phyloP scores from a whole-genome alignment of 2,888 invertebrate species.

The Yponomeuta evonymella region DNA sequence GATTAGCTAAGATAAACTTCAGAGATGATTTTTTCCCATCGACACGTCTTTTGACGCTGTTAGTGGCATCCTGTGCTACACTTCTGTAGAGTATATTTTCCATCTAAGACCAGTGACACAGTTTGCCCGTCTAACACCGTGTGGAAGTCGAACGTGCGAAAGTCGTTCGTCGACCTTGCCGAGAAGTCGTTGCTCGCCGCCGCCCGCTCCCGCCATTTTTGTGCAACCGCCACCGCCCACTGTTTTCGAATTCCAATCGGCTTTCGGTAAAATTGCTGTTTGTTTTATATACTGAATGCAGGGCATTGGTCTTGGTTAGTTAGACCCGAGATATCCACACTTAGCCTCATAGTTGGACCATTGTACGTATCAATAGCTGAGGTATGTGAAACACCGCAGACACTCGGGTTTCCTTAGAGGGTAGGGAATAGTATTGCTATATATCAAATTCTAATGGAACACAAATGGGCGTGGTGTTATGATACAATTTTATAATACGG shows the following conservation, averaged over 20 bases:
- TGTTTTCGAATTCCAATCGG: constrained; percentile 21
- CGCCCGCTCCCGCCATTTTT: constrained; percentile 43
- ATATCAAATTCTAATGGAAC: no score
- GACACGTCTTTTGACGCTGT: no score
- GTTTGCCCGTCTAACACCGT: constrained; percentile 6
- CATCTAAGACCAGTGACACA: constrained; percentile 5
- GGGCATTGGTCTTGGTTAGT: no score
- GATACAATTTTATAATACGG: not conserved
- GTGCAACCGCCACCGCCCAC: constrained; percentile 43
- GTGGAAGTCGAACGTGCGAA: constrained; percentile 54
- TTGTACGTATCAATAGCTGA: no score
- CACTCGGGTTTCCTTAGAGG: no score
- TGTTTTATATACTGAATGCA: no score
- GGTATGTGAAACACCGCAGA: no score
- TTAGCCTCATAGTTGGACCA: no score
- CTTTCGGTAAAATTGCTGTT: not conserved
- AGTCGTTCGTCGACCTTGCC: constrained; percentile 74
- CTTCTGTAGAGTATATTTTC: not conserved
- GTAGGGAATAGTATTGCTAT: no score
- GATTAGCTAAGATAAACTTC: no score
- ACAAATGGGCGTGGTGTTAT: not conserved
- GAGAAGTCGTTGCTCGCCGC: constrained; percentile 32
- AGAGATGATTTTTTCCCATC: no score
- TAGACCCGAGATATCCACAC: no score
- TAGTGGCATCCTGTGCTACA: not conserved